Percentiles rank a stretch among this genome's conserved stretches.
These are phyloP conservation scores for Dione vanillae DNA, from an alignment of 2,888 invertebrate genomes.

Conservation along the genomic window DNA sequence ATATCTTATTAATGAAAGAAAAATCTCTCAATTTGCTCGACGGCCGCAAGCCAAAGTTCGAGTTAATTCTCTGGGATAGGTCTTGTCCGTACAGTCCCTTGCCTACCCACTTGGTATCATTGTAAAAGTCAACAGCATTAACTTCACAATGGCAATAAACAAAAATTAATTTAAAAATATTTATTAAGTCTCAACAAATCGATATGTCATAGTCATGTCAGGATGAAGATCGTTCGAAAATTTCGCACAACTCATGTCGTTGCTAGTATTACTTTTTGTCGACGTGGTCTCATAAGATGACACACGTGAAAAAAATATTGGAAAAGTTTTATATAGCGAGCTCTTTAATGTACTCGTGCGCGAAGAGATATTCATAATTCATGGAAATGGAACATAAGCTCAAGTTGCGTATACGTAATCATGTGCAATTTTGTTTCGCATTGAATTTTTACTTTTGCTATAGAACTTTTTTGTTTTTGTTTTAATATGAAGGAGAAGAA, in stretches of 20 bases:
- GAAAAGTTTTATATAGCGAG: slow-evolving; percentile 65
- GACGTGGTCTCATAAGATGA: slow-evolving; percentile 65
- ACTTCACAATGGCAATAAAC: too few species aligned
- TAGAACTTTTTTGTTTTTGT: not conserved
- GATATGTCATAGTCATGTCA: not conserved
- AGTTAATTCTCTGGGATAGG: too few species aligned
- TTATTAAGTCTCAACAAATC: too few species aligned
- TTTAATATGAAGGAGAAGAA: not conserved
- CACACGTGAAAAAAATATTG: slow-evolving; percentile 78
- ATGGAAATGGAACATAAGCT: slow-evolving; percentile 22
- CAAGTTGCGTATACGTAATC: not conserved
- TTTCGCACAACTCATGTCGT: slow-evolving; percentile 59
- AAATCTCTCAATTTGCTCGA: too few species aligned
- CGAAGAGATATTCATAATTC: slow-evolving; percentile 10
- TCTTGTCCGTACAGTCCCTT: too few species aligned
- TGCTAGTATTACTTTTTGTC: slow-evolving; percentile 74
- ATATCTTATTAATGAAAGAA: too few species aligned
- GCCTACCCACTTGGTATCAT: too few species aligned
- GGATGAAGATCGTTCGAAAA: slow-evolving; percentile 12
- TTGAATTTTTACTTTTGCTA: not conserved
- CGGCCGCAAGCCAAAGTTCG: too few species aligned
- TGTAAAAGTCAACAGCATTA: too few species aligned
- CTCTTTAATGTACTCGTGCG: slow-evolving; percentile 48
- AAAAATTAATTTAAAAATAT: too few species aligned
- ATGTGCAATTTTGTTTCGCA: slow-evolving; percentile 13